phyloP scores from a whole-genome alignment of 2,113 vertebrate genomes.

The Aspidoscelis tigris region DNA sequence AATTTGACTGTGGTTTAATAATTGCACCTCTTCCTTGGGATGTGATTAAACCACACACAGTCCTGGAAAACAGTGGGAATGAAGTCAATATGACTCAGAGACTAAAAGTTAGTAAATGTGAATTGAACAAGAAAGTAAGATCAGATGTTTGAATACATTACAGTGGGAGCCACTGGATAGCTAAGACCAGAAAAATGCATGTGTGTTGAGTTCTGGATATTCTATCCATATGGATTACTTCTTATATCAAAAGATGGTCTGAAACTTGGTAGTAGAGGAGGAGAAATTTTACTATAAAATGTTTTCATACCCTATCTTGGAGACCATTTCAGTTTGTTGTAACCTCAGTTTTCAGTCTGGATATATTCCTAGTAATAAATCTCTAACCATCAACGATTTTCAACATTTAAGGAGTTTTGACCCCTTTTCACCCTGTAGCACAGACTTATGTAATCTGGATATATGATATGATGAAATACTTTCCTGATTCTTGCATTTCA shows the following conservation, averaged over 20 bases:
- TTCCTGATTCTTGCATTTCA: no score
- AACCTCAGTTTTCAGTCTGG: not conserved
- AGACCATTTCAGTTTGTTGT: not conserved
- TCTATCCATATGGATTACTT: not conserved
- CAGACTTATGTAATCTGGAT: no score
- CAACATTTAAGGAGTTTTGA: not conserved
- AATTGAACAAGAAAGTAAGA: conserved; percentile 45
- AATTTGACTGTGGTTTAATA: conserved; percentile 79
- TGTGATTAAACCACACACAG: conserved; percentile 75
- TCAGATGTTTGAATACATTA: conserved; percentile 61
- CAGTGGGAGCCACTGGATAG: not conserved
- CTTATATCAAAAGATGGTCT: not conserved
- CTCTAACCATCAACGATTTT: not conserved
- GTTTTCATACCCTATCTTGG: not conserved
- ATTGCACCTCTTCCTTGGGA: conserved; percentile 73
- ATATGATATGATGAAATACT: no score
- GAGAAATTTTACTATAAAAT: not conserved
- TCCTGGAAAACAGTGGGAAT: conserved; percentile 68
- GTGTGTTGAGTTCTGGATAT: conserved; percentile 15
- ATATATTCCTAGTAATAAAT: not conserved
- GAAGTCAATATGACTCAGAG: conserved; percentile 66
- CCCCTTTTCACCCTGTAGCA: not conserved
- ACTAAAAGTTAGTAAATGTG: conserved; percentile 56
- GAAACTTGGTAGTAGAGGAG: not conserved
- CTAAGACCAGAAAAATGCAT: not conserved